Conservation (phyloP, 2,797 vertebrate genomes). For the Pangasius djambal region DNA sequence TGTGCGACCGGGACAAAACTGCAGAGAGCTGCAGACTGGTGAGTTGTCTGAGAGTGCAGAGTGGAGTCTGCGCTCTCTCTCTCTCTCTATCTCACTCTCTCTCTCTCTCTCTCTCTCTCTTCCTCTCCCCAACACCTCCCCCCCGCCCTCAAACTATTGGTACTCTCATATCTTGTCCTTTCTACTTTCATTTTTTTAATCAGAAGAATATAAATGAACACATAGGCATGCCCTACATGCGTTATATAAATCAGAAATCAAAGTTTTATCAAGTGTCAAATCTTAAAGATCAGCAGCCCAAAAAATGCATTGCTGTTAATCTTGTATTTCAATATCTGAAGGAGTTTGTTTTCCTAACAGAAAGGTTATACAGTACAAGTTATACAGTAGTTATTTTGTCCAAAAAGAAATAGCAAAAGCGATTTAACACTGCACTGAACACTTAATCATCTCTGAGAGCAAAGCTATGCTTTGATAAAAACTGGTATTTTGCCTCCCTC, state of each 20-base stretch:
- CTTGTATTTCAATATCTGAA: neutral
- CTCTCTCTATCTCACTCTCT: conserved; percentile 9
- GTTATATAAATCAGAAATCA: neutral
- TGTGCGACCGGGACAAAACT: neutral
- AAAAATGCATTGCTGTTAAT: neutral
- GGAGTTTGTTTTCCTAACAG: neutral
- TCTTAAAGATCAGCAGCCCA: neutral
- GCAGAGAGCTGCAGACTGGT: neutral
- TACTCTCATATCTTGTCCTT: neutral
- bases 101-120: neutral
- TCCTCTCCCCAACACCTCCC: neutral
- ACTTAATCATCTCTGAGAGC: neutral
- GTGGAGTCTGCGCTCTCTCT: neutral
- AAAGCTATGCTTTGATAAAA: neutral
- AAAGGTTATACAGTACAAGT: neutral
- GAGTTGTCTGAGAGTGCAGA: neutral
- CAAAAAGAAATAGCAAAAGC: neutral
- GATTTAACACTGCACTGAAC: neutral
- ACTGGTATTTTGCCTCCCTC: conserved; percentile 1
- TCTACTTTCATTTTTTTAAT: neutral
- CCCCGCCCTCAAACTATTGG: neutral
- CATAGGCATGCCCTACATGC: neutral
- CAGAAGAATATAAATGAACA: neutral
- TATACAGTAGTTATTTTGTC: neutral
- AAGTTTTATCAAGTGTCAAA: neutral